phyloP scores from a whole-genome alignment of 2,797 vertebrate genomes.

The Acipenser oxyrinchus region DNA sequence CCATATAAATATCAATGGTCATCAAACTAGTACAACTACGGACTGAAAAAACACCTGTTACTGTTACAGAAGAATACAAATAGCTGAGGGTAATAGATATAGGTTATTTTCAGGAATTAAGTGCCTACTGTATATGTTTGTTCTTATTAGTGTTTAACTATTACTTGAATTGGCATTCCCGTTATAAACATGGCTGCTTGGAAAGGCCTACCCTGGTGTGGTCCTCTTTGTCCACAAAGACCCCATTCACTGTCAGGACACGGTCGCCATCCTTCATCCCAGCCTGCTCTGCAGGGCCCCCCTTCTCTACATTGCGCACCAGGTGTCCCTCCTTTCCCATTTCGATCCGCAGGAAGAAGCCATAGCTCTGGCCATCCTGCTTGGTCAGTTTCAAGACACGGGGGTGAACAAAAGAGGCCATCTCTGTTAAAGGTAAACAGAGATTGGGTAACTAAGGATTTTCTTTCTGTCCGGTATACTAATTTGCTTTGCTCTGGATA shows the following conservation, averaged over 20 bases:
- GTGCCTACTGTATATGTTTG: background rate
- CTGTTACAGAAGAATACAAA: too few relatives aligned
- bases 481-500: conserved; percentile 12
- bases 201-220: conserved; percentile 63
- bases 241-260: conserved; percentile 75
- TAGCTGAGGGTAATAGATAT: too few relatives aligned
- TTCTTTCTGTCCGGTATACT: background rate
- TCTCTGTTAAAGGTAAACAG: conserved; percentile 41
- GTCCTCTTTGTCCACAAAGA: conserved; percentile 71
- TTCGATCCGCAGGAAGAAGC: conserved; percentile 83
- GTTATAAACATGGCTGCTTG: background rate
- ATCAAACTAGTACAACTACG: too few relatives aligned
- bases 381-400: conserved; percentile 75
- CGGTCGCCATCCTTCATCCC: conserved; percentile 91
- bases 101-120: too few relatives aligned
- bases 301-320: conserved; percentile 71
- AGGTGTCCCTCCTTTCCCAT: conserved; percentile 73
- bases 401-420: conserved; percentile 56
- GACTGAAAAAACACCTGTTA: too few relatives aligned
- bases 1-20: too few relatives aligned
- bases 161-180: background rate
- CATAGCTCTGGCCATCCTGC: conserved; percentile 63
- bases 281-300: conserved; percentile 70
- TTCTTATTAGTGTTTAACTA: background rate
- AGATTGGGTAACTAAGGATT: too few relatives aligned